Evolutionary conservation across 2,113 vertebrate genomes (phyloP).

Genomic region (Heliornis fulica): DNA sequence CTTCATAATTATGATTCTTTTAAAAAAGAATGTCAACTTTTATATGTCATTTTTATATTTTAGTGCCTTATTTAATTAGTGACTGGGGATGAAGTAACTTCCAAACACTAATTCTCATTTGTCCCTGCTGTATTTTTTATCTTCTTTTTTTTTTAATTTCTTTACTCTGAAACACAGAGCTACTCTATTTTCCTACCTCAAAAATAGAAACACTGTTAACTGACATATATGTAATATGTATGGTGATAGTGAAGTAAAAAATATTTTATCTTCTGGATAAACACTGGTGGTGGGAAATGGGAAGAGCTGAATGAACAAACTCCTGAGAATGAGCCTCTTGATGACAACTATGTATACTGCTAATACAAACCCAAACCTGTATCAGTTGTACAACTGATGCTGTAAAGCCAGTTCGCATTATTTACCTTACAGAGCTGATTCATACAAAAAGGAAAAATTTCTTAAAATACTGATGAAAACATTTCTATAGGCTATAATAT

Average conservation of each 20-base stretch:
- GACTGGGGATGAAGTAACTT: background rate
- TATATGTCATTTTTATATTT: background rate
- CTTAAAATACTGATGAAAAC: background rate
- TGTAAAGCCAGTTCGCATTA: background rate
- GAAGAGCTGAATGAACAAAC: background rate
- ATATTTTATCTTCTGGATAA: background rate
- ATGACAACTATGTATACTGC: background rate
- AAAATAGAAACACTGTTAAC: background rate
- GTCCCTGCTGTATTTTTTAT: background rate
- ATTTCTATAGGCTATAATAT: background rate
- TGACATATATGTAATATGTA: background rate
- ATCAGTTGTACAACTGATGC: background rate
- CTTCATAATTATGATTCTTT: background rate
- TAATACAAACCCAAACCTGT: background rate
- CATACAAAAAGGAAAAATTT: background rate
- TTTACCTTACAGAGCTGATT: background rate
- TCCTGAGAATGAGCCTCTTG: background rate
- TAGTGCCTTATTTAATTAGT: background rate
- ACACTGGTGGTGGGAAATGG: background rate
- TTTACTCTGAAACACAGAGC: background rate
- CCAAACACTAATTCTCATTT: background rate
- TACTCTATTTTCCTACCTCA: background rate
- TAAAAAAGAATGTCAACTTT: background rate
- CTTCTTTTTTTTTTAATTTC: background rate
- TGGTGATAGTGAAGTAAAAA: background rate